A percentile compares a stretch with the other conserved stretches of the same genome.
Evolutionary conservation across 1,140 invertebrate species (phyloP).

Genomic region (Brachionus koreanus): DNA sequence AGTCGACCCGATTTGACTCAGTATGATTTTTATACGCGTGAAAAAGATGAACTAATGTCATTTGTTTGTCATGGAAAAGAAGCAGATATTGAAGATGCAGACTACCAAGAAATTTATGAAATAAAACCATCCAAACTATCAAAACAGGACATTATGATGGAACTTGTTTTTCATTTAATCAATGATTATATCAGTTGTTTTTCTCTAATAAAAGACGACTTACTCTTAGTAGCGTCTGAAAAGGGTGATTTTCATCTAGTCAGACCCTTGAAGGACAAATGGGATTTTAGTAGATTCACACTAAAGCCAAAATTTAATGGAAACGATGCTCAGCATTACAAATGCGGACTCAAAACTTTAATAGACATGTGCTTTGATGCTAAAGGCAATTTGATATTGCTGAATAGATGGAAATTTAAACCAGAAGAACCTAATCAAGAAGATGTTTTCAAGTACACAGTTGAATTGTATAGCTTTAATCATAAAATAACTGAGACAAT

Average conservation of each 20-base stretch:
- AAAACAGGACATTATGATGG: neutral
- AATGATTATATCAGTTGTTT: constrained; percentile 10
- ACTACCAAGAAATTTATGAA: constrained; percentile 27
- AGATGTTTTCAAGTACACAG: constrained; percentile 6
- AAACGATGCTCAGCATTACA: constrained; percentile 1
- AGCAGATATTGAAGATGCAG: constrained; percentile 30
- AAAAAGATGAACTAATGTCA: constrained; percentile 31
- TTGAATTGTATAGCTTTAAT: constrained; percentile 15
- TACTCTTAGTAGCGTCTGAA: neutral
- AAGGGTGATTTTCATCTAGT: constrained; percentile 19
- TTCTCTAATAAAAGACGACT: constrained; percentile 23
- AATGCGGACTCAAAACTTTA: neutral
- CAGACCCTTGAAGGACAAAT: constrained; percentile 17
- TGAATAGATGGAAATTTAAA: constrained; percentile 31
- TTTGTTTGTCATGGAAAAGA: constrained; percentile 36
- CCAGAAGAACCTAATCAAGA: neutral
- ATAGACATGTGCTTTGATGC: constrained; percentile 25
- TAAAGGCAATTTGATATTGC: constrained; percentile 21
- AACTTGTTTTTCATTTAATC: neutral
- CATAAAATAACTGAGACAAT: neutral
- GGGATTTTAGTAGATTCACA: constrained; percentile 6
- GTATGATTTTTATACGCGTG: constrained; percentile 31
- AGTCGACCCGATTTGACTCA: neutral
- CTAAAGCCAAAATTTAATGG: constrained; percentile 8
- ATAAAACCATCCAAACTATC: neutral